phyloP scores from a whole-genome alignment of 1,140 invertebrate species.

The Trichonephila clavata region DNA sequence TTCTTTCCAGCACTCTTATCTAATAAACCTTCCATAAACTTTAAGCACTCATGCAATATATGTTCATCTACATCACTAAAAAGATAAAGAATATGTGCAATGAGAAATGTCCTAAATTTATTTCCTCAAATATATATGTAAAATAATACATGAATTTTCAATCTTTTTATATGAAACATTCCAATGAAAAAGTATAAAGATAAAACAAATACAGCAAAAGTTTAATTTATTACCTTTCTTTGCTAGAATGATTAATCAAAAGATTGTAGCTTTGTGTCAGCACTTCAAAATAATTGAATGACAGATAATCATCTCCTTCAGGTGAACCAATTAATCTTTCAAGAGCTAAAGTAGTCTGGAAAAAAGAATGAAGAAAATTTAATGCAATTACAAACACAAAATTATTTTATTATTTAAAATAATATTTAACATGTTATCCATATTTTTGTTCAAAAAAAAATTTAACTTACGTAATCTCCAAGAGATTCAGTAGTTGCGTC shows the following conservation, averaged over 20 bases:
- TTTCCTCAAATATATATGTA: neutral
- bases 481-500: conserved; percentile 88
- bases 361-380: neutral
- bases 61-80: conserved; percentile 85
- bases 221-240: conserved; percentile 79
- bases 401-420: neutral
- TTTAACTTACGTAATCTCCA: conserved; percentile 82
- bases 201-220: neutral
- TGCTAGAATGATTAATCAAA: conserved; percentile 80
- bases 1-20: conserved; percentile 89
- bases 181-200: neutral
- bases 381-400: neutral
- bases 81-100: neutral
- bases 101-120: neutral
- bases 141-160: neutral
- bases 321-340: conserved; percentile 84
- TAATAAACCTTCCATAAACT: conserved; percentile 91
- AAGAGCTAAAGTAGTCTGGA: conserved; percentile 79
- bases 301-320: conserved; percentile 85
- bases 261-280: conserved; percentile 87
- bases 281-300: conserved; percentile 85
- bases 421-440: neutral
- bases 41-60: conserved; percentile 86
- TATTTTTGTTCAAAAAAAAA: neutral
- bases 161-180: no score